phyloP scores from a whole-genome alignment of 2,888 invertebrate species.

The Chalcis sispes region DNA sequence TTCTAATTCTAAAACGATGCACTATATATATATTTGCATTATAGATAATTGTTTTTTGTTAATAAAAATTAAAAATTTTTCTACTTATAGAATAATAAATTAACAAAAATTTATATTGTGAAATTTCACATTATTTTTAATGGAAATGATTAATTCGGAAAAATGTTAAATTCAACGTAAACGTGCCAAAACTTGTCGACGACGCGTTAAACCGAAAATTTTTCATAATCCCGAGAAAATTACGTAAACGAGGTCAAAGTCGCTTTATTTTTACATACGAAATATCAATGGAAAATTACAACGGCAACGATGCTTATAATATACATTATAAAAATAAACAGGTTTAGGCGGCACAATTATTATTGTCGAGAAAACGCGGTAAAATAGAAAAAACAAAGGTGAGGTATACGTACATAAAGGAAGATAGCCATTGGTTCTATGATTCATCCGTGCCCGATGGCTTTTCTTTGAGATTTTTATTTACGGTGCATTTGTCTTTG shows the following conservation, averaged over 20 bases:
- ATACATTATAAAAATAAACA: slow-evolving; percentile 21
- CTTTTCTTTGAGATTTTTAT: slow-evolving; percentile 30
- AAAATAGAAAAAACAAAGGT: not conserved
- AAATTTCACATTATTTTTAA: too few relatives aligned
- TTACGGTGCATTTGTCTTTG: too few relatives aligned
- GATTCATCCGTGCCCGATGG: slow-evolving; percentile 23
- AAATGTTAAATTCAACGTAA: too few relatives aligned
- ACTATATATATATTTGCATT: not conserved
- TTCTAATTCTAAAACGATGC: not conserved
- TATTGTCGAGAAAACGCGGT: not conserved
- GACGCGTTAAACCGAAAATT: too few relatives aligned
- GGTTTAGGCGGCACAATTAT: not conserved
- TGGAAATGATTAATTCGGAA: too few relatives aligned
- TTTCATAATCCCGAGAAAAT: not conserved
- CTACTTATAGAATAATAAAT: not conserved
- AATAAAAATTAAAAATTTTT: not conserved
- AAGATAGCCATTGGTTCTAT: not conserved
- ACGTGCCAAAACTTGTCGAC: too few relatives aligned
- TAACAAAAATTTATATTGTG: too few relatives aligned
- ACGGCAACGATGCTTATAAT: not conserved
- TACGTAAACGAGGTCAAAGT: not conserved
- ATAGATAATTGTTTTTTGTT: not conserved
- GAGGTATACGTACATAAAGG: too few relatives aligned
- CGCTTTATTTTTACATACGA: slow-evolving; percentile 39
- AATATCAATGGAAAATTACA: too few relatives aligned